phyloP scores from a whole-genome alignment of 2,113 vertebrate species.

The Lampris megalopsis region DNA sequence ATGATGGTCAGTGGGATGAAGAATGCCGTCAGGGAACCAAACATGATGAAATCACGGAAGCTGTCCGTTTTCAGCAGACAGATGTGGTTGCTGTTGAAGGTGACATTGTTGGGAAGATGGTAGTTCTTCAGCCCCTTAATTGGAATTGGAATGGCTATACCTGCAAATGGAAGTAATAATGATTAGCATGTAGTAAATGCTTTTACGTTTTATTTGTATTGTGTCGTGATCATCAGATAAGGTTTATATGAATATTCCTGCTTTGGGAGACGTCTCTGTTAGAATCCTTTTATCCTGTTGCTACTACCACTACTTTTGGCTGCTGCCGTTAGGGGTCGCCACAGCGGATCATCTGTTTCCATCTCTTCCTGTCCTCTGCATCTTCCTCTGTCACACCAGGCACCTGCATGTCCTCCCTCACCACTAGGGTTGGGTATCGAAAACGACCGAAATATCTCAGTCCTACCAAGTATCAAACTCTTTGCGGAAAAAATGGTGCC shows the following conservation, averaged over 20 bases:
- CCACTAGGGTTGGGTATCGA: no score
- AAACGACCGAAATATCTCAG: no score
- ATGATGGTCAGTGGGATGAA: conserved; percentile 95
- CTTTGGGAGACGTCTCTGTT: background rate
- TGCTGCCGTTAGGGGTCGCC: no score
- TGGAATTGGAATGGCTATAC: conserved; percentile 94
- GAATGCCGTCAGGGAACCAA: conserved; percentile 92
- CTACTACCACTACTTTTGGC: background rate
- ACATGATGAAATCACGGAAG: conserved; percentile 92
- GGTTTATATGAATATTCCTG: no score
- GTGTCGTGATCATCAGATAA: no score
- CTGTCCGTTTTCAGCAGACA: conserved; percentile 87
- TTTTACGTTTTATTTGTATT: background rate
- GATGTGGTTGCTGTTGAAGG: conserved; percentile 86
- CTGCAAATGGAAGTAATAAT: conserved; percentile 76
- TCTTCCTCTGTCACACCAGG: no score
- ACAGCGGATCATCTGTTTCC: no score
- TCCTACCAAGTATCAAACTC: no score
- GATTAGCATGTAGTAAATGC: background rate
- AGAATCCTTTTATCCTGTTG: background rate
- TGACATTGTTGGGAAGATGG: conserved; percentile 75
- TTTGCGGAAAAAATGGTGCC: no score
- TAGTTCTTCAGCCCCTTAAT: conserved; percentile 88
- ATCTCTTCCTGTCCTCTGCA: no score
- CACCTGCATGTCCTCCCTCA: no score